Base-by-base conservation (phyloP, 2,113 vertebrate species). In the Haplochromis vanheusdeni region DNA sequence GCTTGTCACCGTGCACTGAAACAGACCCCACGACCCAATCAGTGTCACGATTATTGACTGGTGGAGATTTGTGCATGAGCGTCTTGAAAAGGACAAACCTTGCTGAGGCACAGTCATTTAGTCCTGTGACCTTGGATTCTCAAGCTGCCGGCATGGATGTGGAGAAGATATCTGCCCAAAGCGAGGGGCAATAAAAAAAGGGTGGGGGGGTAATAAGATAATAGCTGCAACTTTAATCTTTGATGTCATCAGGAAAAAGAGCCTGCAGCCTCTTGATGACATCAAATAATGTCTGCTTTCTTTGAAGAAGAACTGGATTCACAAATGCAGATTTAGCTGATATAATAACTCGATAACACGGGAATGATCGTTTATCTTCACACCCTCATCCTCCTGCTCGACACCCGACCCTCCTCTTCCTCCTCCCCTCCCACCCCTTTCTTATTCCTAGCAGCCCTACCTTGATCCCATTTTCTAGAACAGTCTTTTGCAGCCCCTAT, bases 381-480 rank as follows among this genome's bases (percentile, higher is more conserved):
- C 84, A 42, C 83, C 75, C 79, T 81, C 87, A 60, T 80, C 80
- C 81, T 56, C 45, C 47, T 37, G 17, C 35, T 56, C 68, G 65
- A 51, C 87, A 80, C 84, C 82, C 80, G 73, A 45, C 17, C 49
- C 37, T 28, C 55, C 42, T 4, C 31, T 7, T 13, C 14, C 10
- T 7, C 45, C 7, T 7, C 54, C 35, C 37, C 28, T 12, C 35
- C 45, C 40, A 37, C 33, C 17, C 19, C 58, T 62, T 51, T 13
- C 80, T 90, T 83, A 70, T 52, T 87, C 54, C 54, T 54, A 80
- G 60, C 81, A 87, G 80, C 88, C 56, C 47, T 89, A 93, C 91
- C 89, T 93, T 92, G 70, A 90, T 92, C 80, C 80, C 55, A 28
- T 92, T 89, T 93, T 93, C 92, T 83, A 91, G 89, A 95, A 94